A percentile compares a stretch with the other conserved stretches of the same genome.
Conservation (phyloP, 2,797 vertebrate species). For the Sphenodon punctatus region DNA sequence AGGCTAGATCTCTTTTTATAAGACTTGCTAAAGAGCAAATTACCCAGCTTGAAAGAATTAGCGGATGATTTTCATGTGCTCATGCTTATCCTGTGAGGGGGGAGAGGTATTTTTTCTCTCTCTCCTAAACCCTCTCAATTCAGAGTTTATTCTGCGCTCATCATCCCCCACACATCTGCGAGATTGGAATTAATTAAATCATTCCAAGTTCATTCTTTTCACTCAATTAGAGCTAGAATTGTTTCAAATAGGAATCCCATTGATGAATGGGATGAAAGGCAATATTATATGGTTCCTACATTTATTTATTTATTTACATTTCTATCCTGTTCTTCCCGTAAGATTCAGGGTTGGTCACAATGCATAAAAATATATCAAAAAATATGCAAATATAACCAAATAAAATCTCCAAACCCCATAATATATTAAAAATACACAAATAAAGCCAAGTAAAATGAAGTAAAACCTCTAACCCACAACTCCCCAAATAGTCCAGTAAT, state of each 20-base stretch:
- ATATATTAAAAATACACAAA: too few relatives aligned
- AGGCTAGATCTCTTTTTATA: neutral
- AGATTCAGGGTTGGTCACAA: too few relatives aligned
- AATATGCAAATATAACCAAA: too few relatives aligned
- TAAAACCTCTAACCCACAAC: too few relatives aligned
- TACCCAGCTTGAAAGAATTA: neutral
- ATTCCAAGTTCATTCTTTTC: slow-evolving; percentile 36
- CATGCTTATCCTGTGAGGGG: neutral
- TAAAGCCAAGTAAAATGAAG: too few relatives aligned
- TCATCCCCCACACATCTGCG: slow-evolving; percentile 26
- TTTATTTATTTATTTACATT: too few relatives aligned
- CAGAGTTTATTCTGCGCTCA: neutral
- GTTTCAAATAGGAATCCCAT: slow-evolving; percentile 26
- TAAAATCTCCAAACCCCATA: too few relatives aligned
- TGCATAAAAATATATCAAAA: too few relatives aligned
- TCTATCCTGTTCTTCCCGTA: too few relatives aligned
- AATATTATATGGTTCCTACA: neutral
- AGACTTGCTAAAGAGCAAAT: slow-evolving; percentile 11
- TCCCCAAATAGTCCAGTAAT: too few relatives aligned
- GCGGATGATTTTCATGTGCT: neutral
- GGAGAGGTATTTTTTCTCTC: neutral
- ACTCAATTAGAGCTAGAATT: slow-evolving; percentile 5
- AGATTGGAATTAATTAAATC: slow-evolving; percentile 55
- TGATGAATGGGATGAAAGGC: slow-evolving; percentile 8
- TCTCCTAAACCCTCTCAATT: slow-evolving; percentile 11